Base-by-base conservation (phyloP, 2,113 vertebrate genomes). In the Rostratula benghalensis region DNA sequence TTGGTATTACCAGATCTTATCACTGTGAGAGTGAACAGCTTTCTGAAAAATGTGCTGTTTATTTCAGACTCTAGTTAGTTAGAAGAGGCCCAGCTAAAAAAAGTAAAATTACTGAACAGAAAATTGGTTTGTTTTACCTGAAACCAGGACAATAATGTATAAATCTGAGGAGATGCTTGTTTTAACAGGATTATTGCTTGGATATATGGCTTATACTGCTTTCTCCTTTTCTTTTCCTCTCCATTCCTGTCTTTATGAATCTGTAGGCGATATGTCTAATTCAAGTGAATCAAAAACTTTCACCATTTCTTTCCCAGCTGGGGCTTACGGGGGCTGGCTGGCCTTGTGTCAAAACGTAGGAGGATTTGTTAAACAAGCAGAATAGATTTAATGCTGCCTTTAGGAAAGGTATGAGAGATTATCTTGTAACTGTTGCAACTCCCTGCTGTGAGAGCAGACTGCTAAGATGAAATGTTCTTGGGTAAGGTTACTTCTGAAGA, bases 321-420 rank as follows among this genome's bases (percentile, higher is more conserved):
- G 18, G 20, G 33, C 48, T 90, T 80, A n/a, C 1, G 9, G 56
- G 68, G 69, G 31, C n/a, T 90, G 75, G 9, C 54, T 93, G 80
- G 69, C 71, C 9, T 86, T 83, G 54, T 41, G 31, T 87, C 86
- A 96, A 81, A 86, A 64, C 18, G 83, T 94, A 33, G 95, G 86
- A 94, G 73, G 88, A 56, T 94, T 89, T 90, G 65, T 90, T 94
- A 87, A 90, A 73, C 59, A 71, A 87, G 43, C 56, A 27, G 33
- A n/a, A 31, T 45, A 31, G 57, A 71, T 75, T 68, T 68, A 43
- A 33, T 81, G 37, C 73, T 78, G 83, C 65, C 43, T 81, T 79
- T 60, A 64, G 93, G 73, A 84, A 89, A 79, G 59, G 48, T 37
- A 30, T 35, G 45, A 92, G 68, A 67, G 73, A 89, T 91, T 75